Evolutionary conservation across 2,113 vertebrate genomes (phyloP).

Genomic region (Mesoclemmys tuberculata): DNA sequence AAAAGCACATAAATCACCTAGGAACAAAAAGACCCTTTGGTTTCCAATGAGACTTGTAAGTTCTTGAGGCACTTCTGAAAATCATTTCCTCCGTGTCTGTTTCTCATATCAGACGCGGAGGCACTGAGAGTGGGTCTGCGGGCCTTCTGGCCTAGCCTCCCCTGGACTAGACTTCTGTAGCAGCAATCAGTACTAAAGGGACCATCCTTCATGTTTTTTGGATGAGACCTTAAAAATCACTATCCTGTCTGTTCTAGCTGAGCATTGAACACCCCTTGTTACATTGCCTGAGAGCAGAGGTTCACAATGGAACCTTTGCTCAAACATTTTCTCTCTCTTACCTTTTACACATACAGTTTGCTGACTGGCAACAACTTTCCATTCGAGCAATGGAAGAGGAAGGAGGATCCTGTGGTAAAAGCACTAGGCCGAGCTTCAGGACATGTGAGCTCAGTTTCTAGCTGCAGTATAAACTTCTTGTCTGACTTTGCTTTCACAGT

Average conservation of each 20-base stretch:
- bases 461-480: not conserved
- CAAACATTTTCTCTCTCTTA: not conserved
- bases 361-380: not conserved
- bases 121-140: not conserved
- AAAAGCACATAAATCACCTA: slow-evolving; percentile 43
- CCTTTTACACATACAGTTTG: not conserved
- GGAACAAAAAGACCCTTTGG: slow-evolving; percentile 20
- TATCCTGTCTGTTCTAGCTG: not conserved
- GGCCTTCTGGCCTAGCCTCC: not conserved
- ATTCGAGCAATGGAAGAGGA: not conserved
- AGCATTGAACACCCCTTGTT: not conserved
- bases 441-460: not conserved
- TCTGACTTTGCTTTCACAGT: not conserved
- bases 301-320: not conserved
- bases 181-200: not conserved
- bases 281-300: not conserved
- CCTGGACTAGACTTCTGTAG: not conserved
- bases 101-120: slow-evolving; percentile 2
- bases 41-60: slow-evolving; percentile 33
- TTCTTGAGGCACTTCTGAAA: slow-evolving; percentile 21
- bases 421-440: not conserved
- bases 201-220: slow-evolving; percentile 24
- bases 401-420: not conserved
- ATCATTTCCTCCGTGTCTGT: not conserved
- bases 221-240: not conserved